Evolutionary conservation across 2,888 invertebrate species (phyloP).

Genomic region (Pimpla rufipes): DNA sequence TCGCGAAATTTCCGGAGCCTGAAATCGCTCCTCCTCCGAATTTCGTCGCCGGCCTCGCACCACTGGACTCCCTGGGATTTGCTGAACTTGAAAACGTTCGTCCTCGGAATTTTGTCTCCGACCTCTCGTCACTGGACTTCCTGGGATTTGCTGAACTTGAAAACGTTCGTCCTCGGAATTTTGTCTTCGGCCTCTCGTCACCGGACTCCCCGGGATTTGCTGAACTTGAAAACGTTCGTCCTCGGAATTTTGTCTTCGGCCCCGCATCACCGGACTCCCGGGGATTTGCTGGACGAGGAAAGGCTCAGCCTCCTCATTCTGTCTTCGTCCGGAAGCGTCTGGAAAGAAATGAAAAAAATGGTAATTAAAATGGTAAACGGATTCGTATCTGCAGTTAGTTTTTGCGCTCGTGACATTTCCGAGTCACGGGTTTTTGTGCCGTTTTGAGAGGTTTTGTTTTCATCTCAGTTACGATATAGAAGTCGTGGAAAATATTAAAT

Average conservation of each 20-base stretch:
- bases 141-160: constrained; percentile 40
- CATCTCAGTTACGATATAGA: no score
- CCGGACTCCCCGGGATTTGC: constrained; percentile 54
- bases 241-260: constrained; percentile 48
- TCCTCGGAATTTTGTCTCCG: constrained; percentile 35
- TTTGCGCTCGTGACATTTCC: no score
- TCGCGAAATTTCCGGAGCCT: constrained; percentile 34
- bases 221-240: constrained; percentile 51
- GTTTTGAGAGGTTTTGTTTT: no score
- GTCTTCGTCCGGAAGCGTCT: constrained; percentile 48
- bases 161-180: constrained; percentile 40
- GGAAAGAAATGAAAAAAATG: neutral
- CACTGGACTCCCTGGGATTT: constrained; percentile 54
- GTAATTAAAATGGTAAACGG: neutral
- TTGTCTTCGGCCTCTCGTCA: constrained; percentile 47
- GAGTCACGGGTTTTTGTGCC: no score
- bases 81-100: constrained; percentile 43
- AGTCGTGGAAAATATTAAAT: no score
- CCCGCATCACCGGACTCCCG: constrained; percentile 48
- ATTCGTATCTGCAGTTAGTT: neutral
- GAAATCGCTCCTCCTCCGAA: constrained; percentile 42
- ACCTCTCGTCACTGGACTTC: constrained; percentile 49
- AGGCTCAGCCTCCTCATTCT: constrained; percentile 46
- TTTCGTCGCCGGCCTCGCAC: constrained; percentile 39
- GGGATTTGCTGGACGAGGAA: constrained; percentile 55